Evolutionary conservation across 1,140 invertebrate species (phyloP).

Genomic region (Drosophila nebulosa): DNA sequence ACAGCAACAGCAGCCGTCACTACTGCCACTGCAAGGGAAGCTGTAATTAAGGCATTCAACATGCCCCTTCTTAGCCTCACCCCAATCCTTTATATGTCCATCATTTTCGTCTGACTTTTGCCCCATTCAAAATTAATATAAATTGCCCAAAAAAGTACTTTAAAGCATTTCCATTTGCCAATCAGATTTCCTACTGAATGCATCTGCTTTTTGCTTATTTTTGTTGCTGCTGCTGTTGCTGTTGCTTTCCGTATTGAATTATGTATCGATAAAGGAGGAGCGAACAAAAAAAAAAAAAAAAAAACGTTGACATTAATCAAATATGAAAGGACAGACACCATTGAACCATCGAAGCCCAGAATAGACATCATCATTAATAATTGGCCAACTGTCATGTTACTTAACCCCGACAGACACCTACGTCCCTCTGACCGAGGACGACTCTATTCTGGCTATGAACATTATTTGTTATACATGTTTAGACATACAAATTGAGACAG

Average conservation of each 20-base stretch:
- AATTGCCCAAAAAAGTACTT: not conserved
- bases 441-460: not conserved
- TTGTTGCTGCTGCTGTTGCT: not conserved
- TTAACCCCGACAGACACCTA: conserved; percentile 18
- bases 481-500: conserved; percentile 1
- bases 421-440: not conserved
- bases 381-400: conserved; percentile 39
- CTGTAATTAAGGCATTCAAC: not conserved
- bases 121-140: not conserved
- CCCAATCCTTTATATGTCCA: not conserved
- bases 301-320: conserved; percentile 32
- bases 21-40: not conserved
- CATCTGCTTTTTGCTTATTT: not conserved
- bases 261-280: not conserved
- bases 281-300: not conserved
- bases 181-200: not conserved
- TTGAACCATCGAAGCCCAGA: not conserved
- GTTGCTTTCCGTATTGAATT: not conserved
- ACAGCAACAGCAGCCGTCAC: no score
- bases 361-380: conserved; percentile 42
- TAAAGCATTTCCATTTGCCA: not conserved
- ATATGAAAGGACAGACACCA: conserved; percentile 12
- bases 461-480: conserved; percentile 1
- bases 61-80: not conserved
- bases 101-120: not conserved